Base-by-base conservation (phyloP, 2,888 invertebrate species). In the Phasia obesa region DNA sequence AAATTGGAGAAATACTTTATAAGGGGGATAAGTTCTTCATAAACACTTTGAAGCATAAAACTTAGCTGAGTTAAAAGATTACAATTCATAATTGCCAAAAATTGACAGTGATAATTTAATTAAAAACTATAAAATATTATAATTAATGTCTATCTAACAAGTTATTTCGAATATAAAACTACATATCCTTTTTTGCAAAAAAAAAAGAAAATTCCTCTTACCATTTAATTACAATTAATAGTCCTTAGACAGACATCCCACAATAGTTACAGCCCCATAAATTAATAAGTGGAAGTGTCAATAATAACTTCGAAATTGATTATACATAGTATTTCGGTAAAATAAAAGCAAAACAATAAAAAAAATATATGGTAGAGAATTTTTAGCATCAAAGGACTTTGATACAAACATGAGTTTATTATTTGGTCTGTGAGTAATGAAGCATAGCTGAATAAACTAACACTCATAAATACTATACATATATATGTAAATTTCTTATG, bases 221-320 rank as follows among this genome's bases (percentile, higher is more conserved):
- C 53, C 35, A 23, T 35, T 44, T 17, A 6, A 6, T 53, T 15
- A 11, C 15, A 70, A 62, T 71, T 31, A 65, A 38, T 57, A 74
- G 51, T 67, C 38, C 38, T 70, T 70, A 49, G 35, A 70, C 59
- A 67, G 44, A 13, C 35, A 62, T 59, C 55, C 83, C 83, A 83
- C 83, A 83, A 70, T 31, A 55, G 70, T 75, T 49, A 55, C 74
- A 59, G 47, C 83, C 82, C 65, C 59, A 51, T 47, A 75, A 71
- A 71, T 64, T 70, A 78, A 35, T 49, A 59, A 71, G 23, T 78
- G 83, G 85, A 88, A 87, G 87, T 87, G 87, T 88, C 87, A 88
- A 88, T 88, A 89, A 88, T 88, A 86, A 87, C 87, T 87, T 88
- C 86, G 87, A 88, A 88, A 88, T 89, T 88, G 89, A 89, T 89